Conservation (phyloP, 2,888 invertebrate species). For the Plusia festucae region DNA sequence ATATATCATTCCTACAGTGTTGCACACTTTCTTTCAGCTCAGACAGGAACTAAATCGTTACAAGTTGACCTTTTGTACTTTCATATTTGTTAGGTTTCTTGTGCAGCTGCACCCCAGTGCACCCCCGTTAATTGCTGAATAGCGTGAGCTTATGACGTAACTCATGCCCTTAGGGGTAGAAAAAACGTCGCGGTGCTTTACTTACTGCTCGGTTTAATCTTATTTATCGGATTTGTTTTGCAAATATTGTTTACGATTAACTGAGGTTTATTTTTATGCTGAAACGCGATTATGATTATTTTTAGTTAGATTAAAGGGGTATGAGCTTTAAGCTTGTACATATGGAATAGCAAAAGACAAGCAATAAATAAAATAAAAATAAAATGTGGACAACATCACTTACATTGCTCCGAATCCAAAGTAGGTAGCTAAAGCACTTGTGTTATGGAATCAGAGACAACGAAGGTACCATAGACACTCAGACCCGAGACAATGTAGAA, state of each 20-base stretch:
- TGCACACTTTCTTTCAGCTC: not conserved
- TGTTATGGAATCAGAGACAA: too few species aligned
- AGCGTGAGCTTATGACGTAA: constrained; percentile 58
- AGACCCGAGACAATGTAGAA: too few species aligned
- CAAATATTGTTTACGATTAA: constrained; percentile 36
- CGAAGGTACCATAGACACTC: too few species aligned
- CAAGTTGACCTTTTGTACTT: constrained; percentile 8
- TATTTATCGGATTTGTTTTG: constrained; percentile 42
- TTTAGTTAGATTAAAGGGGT: constrained; percentile 7
- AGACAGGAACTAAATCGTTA: not conserved
- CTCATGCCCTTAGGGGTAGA: constrained; percentile 45
- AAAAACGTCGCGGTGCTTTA: constrained; percentile 41
- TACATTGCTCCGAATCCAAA: too few species aligned
- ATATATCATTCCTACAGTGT: too few species aligned
- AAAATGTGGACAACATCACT: too few species aligned
- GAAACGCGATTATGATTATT: constrained; percentile 26
- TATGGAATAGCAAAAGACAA: too few species aligned
- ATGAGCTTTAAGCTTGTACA: too few species aligned
- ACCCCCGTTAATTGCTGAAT: constrained; percentile 51
- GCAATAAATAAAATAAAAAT: too few species aligned
- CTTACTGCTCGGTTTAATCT: constrained; percentile 41
- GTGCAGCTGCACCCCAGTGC: constrained; percentile 57
- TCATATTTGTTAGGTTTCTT: constrained; percentile 14
- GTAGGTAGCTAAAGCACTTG: too few species aligned
- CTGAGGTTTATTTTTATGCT: constrained; percentile 23